phyloP scores from a whole-genome alignment of 2,888 invertebrate genomes.

The Zele albiditarsus region DNA sequence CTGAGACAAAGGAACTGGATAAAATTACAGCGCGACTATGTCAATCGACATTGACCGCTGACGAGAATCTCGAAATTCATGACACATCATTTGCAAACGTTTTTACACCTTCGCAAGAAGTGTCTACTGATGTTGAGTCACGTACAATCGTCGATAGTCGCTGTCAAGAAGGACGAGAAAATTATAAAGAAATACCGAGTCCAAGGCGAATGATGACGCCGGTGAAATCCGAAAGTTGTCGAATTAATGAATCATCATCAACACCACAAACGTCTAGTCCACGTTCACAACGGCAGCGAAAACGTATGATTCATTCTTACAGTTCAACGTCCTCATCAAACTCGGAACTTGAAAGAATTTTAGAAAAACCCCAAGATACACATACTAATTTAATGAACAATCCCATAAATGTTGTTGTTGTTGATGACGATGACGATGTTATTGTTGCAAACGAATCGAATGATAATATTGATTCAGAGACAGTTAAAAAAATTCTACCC shows the following conservation, averaged over 20 bases:
- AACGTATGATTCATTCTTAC: slow-evolving; percentile 48
- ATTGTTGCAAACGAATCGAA: slow-evolving; percentile 10
- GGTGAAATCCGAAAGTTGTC: slow-evolving; percentile 11
- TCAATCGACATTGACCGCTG: slow-evolving; percentile 29
- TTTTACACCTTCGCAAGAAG: not conserved
- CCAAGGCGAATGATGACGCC: slow-evolving; percentile 1
- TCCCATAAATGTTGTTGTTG: not conserved
- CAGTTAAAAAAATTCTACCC: slow-evolving; percentile 47
- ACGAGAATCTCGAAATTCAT: not conserved
- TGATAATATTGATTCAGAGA: slow-evolving; percentile 31
- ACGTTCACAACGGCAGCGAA: slow-evolving; percentile 30
- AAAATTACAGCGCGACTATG: slow-evolving; percentile 10
- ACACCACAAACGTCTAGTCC: slow-evolving; percentile 29
- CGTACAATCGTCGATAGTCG: not conserved
- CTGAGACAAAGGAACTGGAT: slow-evolving; percentile 5
- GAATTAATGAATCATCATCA: not conserved
- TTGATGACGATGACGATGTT: slow-evolving; percentile 34
- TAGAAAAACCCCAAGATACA: slow-evolving; percentile 43
- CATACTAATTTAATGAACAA: slow-evolving; percentile 9
- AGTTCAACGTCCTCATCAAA: slow-evolving; percentile 50
- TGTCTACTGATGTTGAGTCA: not conserved
- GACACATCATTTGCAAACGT: not conserved
- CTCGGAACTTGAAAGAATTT: slow-evolving; percentile 48
- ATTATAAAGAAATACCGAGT: slow-evolving; percentile 12
- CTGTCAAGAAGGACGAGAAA: slow-evolving; percentile 14